Conservation (phyloP, 2,888 invertebrate species). For the Serripes groenlandicus region DNA sequence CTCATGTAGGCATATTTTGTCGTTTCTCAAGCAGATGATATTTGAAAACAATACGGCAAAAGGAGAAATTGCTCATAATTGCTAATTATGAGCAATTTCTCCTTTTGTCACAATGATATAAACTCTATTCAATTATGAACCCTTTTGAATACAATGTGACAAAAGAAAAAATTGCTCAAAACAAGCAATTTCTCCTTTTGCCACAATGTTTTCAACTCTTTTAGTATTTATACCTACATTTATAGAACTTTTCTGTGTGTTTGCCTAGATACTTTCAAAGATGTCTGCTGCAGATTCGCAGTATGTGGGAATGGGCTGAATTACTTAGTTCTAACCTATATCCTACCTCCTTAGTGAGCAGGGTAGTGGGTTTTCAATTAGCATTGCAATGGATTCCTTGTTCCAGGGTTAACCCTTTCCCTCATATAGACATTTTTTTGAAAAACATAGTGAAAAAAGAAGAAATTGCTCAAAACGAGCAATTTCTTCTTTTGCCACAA, state of each 20-base stretch:
- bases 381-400: too few species aligned
- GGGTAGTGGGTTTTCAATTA: too few species aligned
- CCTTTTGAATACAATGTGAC: neutral
- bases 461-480: neutral
- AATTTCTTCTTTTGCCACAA: neutral
- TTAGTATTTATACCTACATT: neutral
- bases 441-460: neutral
- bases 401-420: too few species aligned
- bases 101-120: neutral
- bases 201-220: neutral
- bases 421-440: too few species aligned
- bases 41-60: neutral
- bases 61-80: neutral
- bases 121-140: too few species aligned
- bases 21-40: neutral
- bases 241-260: neutral
- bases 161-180: neutral
- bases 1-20: too few species aligned
- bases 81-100: neutral
- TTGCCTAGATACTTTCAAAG: neutral
- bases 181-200: neutral
- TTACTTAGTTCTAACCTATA: too few species aligned
- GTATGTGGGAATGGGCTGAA: too few species aligned
- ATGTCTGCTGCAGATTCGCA: too few species aligned
- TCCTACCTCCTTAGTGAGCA: too few species aligned